These are phyloP conservation scores for Laupala kohalensis DNA, from an alignment of 1,140 invertebrate genomes.

Conservation along the genomic window DNA sequence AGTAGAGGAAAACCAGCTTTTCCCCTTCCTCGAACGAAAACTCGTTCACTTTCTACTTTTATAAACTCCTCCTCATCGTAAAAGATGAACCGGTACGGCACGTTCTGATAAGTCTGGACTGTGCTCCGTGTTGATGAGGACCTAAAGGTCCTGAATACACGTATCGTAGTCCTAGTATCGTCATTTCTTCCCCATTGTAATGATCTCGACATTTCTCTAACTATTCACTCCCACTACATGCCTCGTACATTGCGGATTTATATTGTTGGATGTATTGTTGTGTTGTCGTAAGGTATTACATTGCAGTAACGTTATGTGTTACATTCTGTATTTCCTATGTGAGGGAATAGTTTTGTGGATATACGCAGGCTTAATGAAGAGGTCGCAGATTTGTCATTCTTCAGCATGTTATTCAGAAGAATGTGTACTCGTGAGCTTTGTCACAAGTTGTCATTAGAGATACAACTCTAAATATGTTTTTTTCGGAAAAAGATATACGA, in stretches of 20 bases:
- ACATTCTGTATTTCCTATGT: not conserved
- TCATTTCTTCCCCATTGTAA: not conserved
- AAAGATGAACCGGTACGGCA: not conserved
- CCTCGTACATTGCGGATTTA: not conserved
- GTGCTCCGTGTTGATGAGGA: not conserved
- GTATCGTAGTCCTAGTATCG: not conserved
- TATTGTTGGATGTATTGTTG: not conserved
- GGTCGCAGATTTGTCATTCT: not conserved
- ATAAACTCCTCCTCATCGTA: not conserved
- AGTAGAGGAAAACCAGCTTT: not conserved
- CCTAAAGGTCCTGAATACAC: not conserved
- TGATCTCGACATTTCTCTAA: not conserved
- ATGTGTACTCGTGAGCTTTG: too few relatives aligned
- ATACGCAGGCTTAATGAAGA: not conserved
- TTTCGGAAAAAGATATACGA: too few relatives aligned
- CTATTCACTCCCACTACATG: not conserved
- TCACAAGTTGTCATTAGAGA: too few relatives aligned
- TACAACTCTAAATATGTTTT: too few relatives aligned
- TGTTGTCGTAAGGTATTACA: not conserved
- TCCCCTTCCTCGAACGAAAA: not conserved
- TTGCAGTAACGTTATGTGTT: not conserved
- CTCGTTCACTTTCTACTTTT: not conserved
- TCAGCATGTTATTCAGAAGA: too few relatives aligned
- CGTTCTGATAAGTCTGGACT: not conserved
- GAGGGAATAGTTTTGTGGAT: not conserved